A percentile compares a stretch with the other conserved stretches of the same genome.
Conservation (phyloP, 2,797 vertebrate species). For the Eulemur albifrons region DNA sequence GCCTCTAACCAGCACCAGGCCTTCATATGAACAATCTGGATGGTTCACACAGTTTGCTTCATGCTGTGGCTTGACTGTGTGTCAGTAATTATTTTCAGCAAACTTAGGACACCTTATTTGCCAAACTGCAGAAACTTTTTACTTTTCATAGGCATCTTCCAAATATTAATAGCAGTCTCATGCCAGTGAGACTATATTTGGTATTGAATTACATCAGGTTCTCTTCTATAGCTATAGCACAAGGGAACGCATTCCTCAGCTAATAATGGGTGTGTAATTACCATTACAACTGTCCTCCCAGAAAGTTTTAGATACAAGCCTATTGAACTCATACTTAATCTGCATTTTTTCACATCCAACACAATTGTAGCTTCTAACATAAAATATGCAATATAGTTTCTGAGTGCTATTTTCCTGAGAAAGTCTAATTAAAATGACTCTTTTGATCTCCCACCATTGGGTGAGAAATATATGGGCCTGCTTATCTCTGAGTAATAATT, state of each 20-base stretch:
- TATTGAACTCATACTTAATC: neutral
- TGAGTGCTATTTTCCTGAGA: neutral
- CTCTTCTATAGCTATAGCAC: neutral
- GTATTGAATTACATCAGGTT: neutral
- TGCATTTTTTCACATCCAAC: neutral
- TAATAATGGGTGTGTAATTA: neutral
- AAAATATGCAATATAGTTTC: neutral
- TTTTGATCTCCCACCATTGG: neutral
- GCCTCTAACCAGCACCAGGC: neutral
- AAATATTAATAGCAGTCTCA: neutral
- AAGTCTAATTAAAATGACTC: constrained; percentile 26
- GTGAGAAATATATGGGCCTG: constrained; percentile 14
- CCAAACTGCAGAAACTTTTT: neutral
- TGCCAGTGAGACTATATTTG: neutral
- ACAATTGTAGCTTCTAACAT: neutral
- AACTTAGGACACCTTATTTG: neutral
- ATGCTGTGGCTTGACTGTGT: neutral
- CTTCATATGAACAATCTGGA: neutral
- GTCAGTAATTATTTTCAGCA: neutral
- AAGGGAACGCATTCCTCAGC: neutral
- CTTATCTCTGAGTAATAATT: constrained; percentile 49
- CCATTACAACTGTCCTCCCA: neutral
- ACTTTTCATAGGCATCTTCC: neutral
- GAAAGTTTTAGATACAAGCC: neutral
- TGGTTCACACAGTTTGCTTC: neutral